Conservation (phyloP, 2,888 invertebrate genomes). For the Conchocele bisecta region DNA sequence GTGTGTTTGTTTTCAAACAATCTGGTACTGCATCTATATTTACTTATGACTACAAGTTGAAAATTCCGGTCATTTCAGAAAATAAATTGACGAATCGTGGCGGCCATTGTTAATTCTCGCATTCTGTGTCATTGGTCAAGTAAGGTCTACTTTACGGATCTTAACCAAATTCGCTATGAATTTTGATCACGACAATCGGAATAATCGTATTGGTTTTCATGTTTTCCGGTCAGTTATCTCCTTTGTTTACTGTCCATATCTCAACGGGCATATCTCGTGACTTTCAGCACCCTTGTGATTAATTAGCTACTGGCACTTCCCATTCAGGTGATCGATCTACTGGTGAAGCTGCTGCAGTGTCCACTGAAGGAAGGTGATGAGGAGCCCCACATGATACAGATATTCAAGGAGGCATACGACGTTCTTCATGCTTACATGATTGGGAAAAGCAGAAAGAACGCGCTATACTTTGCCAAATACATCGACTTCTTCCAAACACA, state of each 20-base stretch:
- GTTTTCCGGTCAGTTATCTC: too few species aligned
- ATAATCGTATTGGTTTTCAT: neutral
- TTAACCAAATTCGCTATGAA: neutral
- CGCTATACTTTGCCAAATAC: constrained; percentile 83
- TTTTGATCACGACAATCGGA: neutral
- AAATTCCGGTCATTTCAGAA: too few species aligned
- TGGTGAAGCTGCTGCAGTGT: constrained; percentile 80
- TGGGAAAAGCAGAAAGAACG: constrained; percentile 82
- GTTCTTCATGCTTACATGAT: constrained; percentile 82
- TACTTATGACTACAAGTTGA: too few species aligned
- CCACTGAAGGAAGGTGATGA: constrained; percentile 78
- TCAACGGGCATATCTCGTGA: too few species aligned
- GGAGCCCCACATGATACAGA: constrained; percentile 77
- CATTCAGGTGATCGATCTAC: constrained; percentile 80
- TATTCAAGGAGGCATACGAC: constrained; percentile 82
- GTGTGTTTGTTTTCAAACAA: neutral
- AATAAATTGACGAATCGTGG: too few species aligned
- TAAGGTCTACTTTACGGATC: too few species aligned
- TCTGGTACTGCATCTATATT: neutral
- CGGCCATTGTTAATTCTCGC: too few species aligned
- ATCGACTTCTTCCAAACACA: constrained; percentile 83
- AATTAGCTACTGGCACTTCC: too few species aligned
- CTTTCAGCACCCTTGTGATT: too few species aligned
- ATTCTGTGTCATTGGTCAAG: too few species aligned
- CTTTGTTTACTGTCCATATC: too few species aligned